These are phyloP conservation scores for Polypedilum vanderplanki DNA, from an alignment of 1,140 invertebrate genomes.

Conservation along the genomic window DNA sequence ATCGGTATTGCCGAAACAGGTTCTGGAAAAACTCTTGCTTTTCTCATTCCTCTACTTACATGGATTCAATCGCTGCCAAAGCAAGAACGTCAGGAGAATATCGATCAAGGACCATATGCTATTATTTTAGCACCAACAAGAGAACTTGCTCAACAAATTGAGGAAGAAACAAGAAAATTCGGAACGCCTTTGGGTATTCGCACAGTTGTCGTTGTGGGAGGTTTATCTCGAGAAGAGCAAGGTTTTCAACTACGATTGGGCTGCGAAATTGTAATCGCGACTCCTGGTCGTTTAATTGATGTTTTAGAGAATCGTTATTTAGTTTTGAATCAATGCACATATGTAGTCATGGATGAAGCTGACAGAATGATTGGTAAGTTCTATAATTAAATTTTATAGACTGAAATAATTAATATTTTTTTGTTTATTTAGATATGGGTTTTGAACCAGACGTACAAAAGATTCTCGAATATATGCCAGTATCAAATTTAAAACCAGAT, in stretches of 20 bases:
- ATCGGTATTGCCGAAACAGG: conserved; percentile 87
- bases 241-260: conserved; percentile 93
- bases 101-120: conserved; percentile 96
- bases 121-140: conserved; percentile 98
- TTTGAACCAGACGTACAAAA: conserved; percentile 98
- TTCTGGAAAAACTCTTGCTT: conserved; percentile 97
- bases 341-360: conserved; percentile 89
- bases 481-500: conserved; percentile 97
- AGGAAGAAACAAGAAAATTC: conserved; percentile 98
- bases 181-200: conserved; percentile 89
- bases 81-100: conserved; percentile 84
- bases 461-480: conserved; percentile 97
- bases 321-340: conserved; percentile 91
- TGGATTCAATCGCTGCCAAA: conserved; percentile 99
- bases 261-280: conserved; percentile 99
- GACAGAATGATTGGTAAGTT: conserved; percentile 82
- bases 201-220: conserved; percentile 97
- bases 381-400: no score
- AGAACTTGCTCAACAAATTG: conserved; percentile 99
- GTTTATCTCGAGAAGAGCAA: conserved; percentile 95
- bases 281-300: conserved; percentile 98
- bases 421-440: conserved; percentile 73
- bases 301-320: conserved; percentile 97
- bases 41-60: conserved; percentile 91
- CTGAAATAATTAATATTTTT: no score